Percentiles rank a stretch among this genome's conserved stretches.
Conservation (phyloP, 2,888 invertebrate genomes). For the Brachyptera risi region DNA sequence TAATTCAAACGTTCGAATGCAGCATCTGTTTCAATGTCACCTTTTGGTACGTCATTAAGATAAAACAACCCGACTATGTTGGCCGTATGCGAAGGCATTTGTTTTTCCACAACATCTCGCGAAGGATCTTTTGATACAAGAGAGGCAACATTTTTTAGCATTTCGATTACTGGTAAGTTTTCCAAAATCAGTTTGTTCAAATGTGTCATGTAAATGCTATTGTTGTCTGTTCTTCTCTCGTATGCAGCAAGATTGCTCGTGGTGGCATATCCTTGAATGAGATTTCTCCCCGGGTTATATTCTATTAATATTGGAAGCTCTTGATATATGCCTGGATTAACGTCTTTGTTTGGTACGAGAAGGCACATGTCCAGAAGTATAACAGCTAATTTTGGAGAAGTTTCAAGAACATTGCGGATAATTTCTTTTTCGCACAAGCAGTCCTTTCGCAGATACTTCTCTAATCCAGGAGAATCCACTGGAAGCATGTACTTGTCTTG, state of each 20-base stretch:
- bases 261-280: slow-evolving; percentile 46
- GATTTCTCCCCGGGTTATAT: slow-evolving; percentile 45
- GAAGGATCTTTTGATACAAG: slow-evolving; percentile 51
- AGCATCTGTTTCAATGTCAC: slow-evolving; percentile 14
- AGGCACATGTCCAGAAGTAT: slow-evolving; percentile 56
- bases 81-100: slow-evolving; percentile 33
- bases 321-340: slow-evolving; percentile 38
- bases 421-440: slow-evolving; percentile 51
- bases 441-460: slow-evolving; percentile 43
- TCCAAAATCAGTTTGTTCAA: slow-evolving; percentile 46
- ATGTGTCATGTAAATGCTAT: slow-evolving; percentile 43
- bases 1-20: slow-evolving; percentile 14
- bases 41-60: slow-evolving; percentile 28
- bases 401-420: slow-evolving; percentile 45
- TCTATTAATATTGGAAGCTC: slow-evolving; percentile 44
- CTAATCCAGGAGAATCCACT: slow-evolving; percentile 47
- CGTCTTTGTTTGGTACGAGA: slow-evolving; percentile 46
- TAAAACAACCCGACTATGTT: slow-evolving; percentile 33
- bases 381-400: slow-evolving; percentile 49
- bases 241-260: slow-evolving; percentile 42
- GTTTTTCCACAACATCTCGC: slow-evolving; percentile 50
- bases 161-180: slow-evolving; percentile 46
- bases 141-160: slow-evolving; percentile 50
- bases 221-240: slow-evolving; percentile 36
- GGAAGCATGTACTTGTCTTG: slow-evolving; percentile 52